Conservation (phyloP, 2,888 invertebrate species). For the Tachina grossa region DNA sequence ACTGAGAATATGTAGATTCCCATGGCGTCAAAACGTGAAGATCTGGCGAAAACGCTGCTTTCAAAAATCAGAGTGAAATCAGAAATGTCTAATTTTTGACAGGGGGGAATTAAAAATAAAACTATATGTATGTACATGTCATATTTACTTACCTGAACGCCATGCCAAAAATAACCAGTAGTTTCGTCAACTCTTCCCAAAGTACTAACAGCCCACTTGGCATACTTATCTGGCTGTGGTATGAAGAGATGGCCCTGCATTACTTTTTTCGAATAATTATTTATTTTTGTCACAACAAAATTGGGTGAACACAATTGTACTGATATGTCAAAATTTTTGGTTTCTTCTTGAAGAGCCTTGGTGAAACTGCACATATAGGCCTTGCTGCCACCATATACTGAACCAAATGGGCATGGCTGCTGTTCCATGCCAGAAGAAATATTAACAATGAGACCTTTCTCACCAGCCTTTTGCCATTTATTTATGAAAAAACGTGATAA, state of each 20-base stretch:
- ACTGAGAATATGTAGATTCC: too few relatives aligned
- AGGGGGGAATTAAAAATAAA: too few relatives aligned
- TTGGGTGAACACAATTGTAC: constrained; percentile 92
- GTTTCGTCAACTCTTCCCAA: constrained; percentile 91
- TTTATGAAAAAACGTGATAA: constrained; percentile 90
- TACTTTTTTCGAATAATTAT: constrained; percentile 88
- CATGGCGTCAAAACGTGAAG: too few relatives aligned
- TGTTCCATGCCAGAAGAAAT: constrained; percentile 93
- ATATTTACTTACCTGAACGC: constrained; percentile 86
- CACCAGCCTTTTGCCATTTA: constrained; percentile 87
- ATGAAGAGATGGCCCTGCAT: constrained; percentile 86
- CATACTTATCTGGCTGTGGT: constrained; percentile 87
- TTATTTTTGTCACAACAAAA: constrained; percentile 90
- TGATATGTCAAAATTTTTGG: constrained; percentile 88
- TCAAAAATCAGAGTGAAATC: too few relatives aligned
- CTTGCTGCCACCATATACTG: constrained; percentile 95
- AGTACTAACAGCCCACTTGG: constrained; percentile 89
- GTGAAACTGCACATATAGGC: constrained; percentile 90
- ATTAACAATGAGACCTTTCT: constrained; percentile 92
- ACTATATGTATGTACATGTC: too few relatives aligned
- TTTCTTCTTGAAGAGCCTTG: constrained; percentile 91
- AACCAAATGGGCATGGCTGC: constrained; percentile 92
- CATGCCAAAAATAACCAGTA: constrained; percentile 95
- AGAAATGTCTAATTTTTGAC: too few relatives aligned
- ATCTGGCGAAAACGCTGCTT: too few relatives aligned